These are phyloP conservation scores for Matsumyia berberina DNA, from an alignment of 2,888 invertebrate species.

Conservation along the genomic window DNA sequence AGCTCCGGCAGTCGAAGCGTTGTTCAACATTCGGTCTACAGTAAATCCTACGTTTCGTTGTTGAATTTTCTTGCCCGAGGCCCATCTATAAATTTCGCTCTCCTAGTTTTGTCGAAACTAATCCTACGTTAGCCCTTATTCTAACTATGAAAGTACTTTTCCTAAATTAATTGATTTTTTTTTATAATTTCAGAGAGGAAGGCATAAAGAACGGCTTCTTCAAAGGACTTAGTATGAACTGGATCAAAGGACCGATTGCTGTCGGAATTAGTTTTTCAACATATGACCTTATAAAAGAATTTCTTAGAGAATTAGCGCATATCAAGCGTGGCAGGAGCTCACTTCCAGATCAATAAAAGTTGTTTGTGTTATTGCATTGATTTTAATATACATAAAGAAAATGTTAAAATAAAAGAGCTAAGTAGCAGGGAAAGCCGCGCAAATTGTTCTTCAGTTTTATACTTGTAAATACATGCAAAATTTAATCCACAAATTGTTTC, in stretches of 20 bases:
- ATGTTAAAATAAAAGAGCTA: constrained; percentile 36
- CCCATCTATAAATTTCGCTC: too few relatives aligned
- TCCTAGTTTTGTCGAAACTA: too few relatives aligned
- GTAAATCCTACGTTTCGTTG: too few relatives aligned
- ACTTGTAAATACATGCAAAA: constrained; percentile 5
- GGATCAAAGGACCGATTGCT: constrained; percentile 96
- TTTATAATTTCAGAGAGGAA: constrained; percentile 88
- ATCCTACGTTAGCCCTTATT: too few relatives aligned
- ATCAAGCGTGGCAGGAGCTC: constrained; percentile 81
- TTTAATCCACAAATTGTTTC: constrained; percentile 4
- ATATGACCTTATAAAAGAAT: constrained; percentile 91
- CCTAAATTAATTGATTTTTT: constrained; percentile 56
- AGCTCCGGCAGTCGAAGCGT: too few relatives aligned
- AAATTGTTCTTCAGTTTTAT: constrained; percentile 30
- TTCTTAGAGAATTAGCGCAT: constrained; percentile 85
- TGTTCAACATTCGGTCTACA: too few relatives aligned
- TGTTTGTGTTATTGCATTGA: constrained; percentile 15
- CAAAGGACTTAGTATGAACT: constrained; percentile 99
- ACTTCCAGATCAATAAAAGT: constrained; percentile 12
- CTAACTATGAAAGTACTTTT: too few relatives aligned
- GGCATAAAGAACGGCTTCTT: constrained; percentile 95
- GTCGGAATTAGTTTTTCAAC: constrained; percentile 98
- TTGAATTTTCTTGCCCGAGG: too few relatives aligned
- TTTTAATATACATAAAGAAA: constrained; percentile 11
- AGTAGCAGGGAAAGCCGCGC: background rate